Evolutionary conservation across 2,797 vertebrate species (phyloP), one percentile per base, ranked within the genome.

Genomic region (Paratrypauchen microcephalus): DNA sequence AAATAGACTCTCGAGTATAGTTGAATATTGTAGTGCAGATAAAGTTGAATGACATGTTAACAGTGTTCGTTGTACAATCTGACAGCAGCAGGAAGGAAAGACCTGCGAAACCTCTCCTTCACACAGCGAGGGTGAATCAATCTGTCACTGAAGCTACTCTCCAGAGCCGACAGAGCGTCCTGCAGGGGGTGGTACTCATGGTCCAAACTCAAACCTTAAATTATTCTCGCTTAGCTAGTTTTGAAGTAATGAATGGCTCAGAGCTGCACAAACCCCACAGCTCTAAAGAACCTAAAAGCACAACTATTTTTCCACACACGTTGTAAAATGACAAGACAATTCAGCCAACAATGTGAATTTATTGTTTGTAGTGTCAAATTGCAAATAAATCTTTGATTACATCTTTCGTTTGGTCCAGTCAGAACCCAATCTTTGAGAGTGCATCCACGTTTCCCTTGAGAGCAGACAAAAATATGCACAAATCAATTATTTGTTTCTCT

Each of bases 401-500:
- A 76, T 39, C 48, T 8, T 45, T 41, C 50, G 70, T 16, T 26
- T 48, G 41, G 62, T 45, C 62, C 62, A 69, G 30, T 69, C 48
- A 21, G 72, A 79, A 64, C 59, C 41, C 2, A 21, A 19, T 65
- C 32, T 36, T 56, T 45, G 54, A 45, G 32, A 39, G 62, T 70
- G 21, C 21, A 61, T n/a, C 26, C 30, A 5, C 0, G 1, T 48
- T 50, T 68, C 15, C 23, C 19, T 73, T 28, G 66, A 11, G 70
- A 67, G 18, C 39, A 68, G 5, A 28, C 26, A 71, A 54, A 24
- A 28, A 76, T 45, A 66, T 69, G 74, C 24, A 59, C 5, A 18
- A 80, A 78, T 41, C 24, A 66, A 36, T 68, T 73, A 69, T 67
- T 68, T 64, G 62, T 69, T 82, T 41, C 18, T 63, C 18, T 85